These are phyloP conservation scores for Bathybates hornii DNA, from an alignment of 2,113 vertebrate species.

Conservation along the genomic window DNA sequence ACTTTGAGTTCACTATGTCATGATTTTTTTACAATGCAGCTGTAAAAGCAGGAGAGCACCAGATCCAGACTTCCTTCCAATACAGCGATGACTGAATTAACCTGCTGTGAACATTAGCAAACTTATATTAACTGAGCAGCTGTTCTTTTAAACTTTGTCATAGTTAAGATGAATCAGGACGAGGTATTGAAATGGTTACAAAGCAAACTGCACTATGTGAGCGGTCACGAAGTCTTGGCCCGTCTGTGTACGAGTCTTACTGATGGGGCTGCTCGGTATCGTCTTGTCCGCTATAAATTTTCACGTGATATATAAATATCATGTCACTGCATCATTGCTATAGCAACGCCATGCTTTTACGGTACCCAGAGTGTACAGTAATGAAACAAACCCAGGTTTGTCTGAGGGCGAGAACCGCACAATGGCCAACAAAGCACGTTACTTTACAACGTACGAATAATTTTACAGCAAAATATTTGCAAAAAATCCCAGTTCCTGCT, in stretches of 20 bases:
- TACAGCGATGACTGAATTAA: rapidly evolving
- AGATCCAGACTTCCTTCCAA: rapidly evolving
- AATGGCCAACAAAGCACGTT: not conserved
- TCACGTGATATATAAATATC: not conserved
- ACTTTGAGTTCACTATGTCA: not conserved
- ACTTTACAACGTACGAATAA: not conserved
- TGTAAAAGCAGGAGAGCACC: rapidly evolving
- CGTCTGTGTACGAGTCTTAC: not conserved
- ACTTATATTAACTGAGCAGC: not conserved
- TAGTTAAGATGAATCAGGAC: not conserved
- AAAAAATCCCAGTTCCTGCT: not conserved
- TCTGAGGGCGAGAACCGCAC: not conserved
- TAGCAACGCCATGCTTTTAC: not conserved
- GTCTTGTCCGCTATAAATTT: not conserved
- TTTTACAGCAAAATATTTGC: rapidly evolving
- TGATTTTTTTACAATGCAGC: not conserved
- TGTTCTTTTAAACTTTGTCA: not conserved
- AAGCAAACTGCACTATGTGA: not conserved
- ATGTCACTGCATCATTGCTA: not conserved
- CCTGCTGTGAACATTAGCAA: not conserved
- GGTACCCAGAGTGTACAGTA: not conserved
- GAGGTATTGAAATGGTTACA: not conserved
- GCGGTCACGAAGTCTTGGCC: not conserved
- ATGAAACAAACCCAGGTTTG: not conserved
- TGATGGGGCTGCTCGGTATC: not conserved